phyloP scores from a whole-genome alignment of 2,888 invertebrate genomes.

The Apotomis betuletana region DNA sequence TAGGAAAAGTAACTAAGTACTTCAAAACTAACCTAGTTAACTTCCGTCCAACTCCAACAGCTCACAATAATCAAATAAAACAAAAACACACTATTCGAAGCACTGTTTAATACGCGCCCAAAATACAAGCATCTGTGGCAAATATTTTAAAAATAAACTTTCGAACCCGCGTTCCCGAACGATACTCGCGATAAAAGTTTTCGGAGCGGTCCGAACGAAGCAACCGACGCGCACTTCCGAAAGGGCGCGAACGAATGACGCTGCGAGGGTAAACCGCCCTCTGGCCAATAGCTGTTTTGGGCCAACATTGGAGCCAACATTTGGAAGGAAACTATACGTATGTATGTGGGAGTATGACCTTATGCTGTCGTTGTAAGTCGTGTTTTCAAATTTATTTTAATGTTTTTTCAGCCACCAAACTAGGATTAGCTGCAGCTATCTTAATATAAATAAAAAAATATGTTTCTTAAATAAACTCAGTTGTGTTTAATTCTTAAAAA shows the following conservation, averaged over 20 bases:
- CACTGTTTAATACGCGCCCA: slow-evolving; percentile 7
- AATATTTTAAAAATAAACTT: slow-evolving; percentile 16
- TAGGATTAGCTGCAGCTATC: not conserved
- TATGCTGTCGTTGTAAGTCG: not conserved
- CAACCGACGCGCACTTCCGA: slow-evolving; percentile 36
- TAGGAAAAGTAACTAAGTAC: not conserved
- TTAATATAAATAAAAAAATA: not conserved
- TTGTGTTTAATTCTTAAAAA: no score
- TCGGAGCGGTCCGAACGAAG: slow-evolving; percentile 19
- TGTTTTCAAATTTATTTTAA: not conserved
- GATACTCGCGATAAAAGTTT: slow-evolving; percentile 28
- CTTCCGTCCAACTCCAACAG: not conserved
- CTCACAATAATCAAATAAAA: not conserved
- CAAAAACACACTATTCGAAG: not conserved
- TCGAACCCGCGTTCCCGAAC: not conserved
- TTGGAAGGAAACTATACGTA: slow-evolving; percentile 9
- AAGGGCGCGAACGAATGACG: slow-evolving; percentile 41
- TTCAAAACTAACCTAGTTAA: slow-evolving; percentile 15
- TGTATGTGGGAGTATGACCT: not conserved
- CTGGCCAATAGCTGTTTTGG: slow-evolving; percentile 29
- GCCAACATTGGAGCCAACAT: slow-evolving; percentile 34
- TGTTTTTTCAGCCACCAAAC: not conserved
- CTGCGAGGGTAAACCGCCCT: slow-evolving; percentile 40
- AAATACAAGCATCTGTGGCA: not conserved
- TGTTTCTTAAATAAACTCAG: no score